phyloP scores from a whole-genome alignment of 2,888 invertebrate genomes.

The Agelastica alni region DNA sequence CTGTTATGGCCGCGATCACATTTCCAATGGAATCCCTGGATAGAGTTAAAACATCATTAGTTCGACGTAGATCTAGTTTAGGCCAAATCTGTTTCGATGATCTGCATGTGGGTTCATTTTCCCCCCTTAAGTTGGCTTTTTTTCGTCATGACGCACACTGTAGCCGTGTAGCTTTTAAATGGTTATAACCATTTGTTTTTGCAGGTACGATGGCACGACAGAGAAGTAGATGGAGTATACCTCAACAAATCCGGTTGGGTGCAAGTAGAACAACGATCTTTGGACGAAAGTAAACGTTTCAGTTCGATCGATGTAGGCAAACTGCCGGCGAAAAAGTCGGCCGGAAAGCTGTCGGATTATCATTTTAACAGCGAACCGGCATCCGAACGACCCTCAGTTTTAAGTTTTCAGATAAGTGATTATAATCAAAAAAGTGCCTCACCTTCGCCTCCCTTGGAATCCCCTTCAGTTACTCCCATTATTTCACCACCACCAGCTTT shows the following conservation, averaged over 20 bases:
- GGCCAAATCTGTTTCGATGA: too few species aligned
- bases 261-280: slow-evolving; percentile 61
- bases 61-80: too few species aligned
- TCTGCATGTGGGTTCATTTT: too few species aligned
- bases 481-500: slow-evolving; percentile 73
- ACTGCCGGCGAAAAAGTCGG: slow-evolving; percentile 43
- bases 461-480: slow-evolving; percentile 68
- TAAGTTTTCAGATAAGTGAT: slow-evolving; percentile 30
- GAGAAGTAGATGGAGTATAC: slow-evolving; percentile 64
- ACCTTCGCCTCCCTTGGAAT: slow-evolving; percentile 58
- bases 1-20: too few species aligned
- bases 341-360: slow-evolving; percentile 60
- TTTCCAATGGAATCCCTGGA: too few species aligned
- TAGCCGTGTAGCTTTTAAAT: too few species aligned
- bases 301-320: neutral
- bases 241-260: slow-evolving; percentile 64
- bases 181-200: too few species aligned
- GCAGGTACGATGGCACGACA: slow-evolving; percentile 57
- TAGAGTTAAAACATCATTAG: too few species aligned
- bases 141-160: too few species aligned
- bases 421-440: slow-evolving; percentile 51
- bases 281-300: slow-evolving; percentile 57
- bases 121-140: too few species aligned
- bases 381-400: slow-evolving; percentile 15
- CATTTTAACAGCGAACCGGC: slow-evolving; percentile 58